These are phyloP conservation scores for Cottus gobio DNA, from an alignment of 2,113 vertebrate species.

Conservation along the genomic window DNA sequence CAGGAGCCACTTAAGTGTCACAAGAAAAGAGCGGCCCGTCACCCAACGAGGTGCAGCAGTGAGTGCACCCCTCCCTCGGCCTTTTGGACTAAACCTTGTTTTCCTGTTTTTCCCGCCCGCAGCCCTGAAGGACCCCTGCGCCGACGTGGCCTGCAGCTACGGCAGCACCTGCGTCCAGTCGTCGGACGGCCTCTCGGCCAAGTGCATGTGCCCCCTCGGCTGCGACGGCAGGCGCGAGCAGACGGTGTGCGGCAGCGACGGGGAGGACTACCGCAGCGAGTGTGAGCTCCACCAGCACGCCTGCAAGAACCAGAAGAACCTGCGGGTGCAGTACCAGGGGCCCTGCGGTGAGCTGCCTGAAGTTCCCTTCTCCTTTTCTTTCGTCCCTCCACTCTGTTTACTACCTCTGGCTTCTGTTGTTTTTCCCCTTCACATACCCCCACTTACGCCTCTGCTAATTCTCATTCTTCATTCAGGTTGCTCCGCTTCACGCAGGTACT, in stretches of 20 bases:
- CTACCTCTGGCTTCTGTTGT: constrained; percentile 42
- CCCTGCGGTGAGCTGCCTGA: constrained; percentile 87
- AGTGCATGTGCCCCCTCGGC: constrained; percentile 89
- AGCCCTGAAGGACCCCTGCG: constrained; percentile 94
- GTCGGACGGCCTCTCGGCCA: constrained; percentile 86
- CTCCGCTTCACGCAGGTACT: constrained; percentile 34
- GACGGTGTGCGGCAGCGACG: constrained; percentile 92
- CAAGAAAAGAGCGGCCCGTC: constrained; percentile 26
- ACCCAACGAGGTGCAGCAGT: constrained; percentile 51
- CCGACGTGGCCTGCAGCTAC: constrained; percentile 90
- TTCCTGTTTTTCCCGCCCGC: constrained; percentile 15
- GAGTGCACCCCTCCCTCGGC: no score
- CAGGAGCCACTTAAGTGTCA: constrained; percentile 52
- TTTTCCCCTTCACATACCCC: constrained; percentile 22
- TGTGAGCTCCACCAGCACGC: constrained; percentile 91
- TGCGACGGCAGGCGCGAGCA: constrained; percentile 79
- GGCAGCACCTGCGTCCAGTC: constrained; percentile 94
- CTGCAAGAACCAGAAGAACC: constrained; percentile 89
- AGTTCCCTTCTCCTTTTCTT: neutral
- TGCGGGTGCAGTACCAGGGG: constrained; percentile 89
- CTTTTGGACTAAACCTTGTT: constrained; percentile 27
- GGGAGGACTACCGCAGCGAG: constrained; percentile 89
- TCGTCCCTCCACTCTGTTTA: constrained; percentile 19
- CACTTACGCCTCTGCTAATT: constrained; percentile 52
- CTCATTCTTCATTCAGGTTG: constrained; percentile 55